Conservation (phyloP, 2,888 invertebrate species). For the Rotaria socialis region DNA sequence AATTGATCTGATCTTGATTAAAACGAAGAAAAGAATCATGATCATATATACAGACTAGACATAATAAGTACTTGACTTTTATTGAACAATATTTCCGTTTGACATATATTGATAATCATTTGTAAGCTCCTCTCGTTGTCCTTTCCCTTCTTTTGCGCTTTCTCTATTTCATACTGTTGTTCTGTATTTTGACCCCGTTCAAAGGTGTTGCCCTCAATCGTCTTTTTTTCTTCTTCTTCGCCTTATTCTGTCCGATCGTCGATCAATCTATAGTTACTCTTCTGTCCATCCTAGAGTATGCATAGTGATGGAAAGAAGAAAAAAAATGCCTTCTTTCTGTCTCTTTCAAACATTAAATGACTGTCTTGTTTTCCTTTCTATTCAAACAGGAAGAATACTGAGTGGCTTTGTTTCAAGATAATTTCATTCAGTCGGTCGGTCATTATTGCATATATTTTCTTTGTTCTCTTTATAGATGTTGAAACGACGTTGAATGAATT, state of each 20-base stretch:
- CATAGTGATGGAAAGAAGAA: not conserved
- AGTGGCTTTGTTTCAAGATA: conserved; percentile 32
- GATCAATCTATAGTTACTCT: not conserved
- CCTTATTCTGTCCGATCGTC: not conserved
- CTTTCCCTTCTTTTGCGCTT: not conserved
- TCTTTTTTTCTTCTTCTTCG: not conserved
- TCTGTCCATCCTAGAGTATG: not conserved
- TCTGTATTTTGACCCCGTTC: conserved; percentile 15
- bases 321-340: not conserved
- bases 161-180: not conserved
- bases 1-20: conserved; percentile 24
- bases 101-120: conserved; percentile 21
- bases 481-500: not conserved
- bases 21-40: not conserved
- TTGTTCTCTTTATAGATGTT: not conserved
- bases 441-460: not conserved
- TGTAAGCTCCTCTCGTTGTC: not conserved
- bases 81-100: conserved; percentile 1
- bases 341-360: not conserved
- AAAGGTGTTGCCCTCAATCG: conserved; percentile 24
- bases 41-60: conserved; percentile 14
- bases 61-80: conserved; percentile 20
- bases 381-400: not conserved
- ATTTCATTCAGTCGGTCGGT: not conserved
- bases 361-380: not conserved